A percentile compares a stretch with the other conserved stretches of the same genome.
Evolutionary conservation across 2,888 invertebrate species (phyloP).

Genomic region (Enchytraeus crypticus): DNA sequence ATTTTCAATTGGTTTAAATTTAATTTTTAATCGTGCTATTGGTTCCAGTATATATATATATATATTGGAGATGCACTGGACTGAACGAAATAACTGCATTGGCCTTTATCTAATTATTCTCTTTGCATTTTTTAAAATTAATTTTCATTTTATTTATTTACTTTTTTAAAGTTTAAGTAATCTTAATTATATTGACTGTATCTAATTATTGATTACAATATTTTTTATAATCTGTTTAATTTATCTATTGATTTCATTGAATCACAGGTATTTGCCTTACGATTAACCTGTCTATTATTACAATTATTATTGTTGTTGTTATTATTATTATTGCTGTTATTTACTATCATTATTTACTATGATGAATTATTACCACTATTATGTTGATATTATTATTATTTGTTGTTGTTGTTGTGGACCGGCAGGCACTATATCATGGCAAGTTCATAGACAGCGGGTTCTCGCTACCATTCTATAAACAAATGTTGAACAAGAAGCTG

Average conservation of each 20-base stretch:
- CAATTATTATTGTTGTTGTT: not conserved
- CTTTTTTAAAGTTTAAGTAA: too few relatives aligned
- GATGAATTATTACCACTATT: not conserved
- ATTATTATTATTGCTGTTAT: not conserved
- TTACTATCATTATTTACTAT: not conserved
- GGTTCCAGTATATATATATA: too few relatives aligned
- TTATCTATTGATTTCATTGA: not conserved
- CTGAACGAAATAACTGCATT: too few relatives aligned
- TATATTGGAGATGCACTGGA: too few relatives aligned
- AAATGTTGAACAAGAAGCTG: constrained; percentile 8
- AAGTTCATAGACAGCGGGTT: constrained; percentile 4
- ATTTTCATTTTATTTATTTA: too few relatives aligned
- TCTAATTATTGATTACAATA: not conserved
- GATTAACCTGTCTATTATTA: not conserved
- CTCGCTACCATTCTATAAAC: constrained; percentile 4
- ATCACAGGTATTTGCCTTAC: not conserved
- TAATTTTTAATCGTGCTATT: not conserved
- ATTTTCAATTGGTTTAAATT: not conserved
- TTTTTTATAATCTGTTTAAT: not conserved
- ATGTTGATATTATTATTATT: not conserved
- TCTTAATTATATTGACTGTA: too few relatives aligned
- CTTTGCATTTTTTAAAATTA: too few relatives aligned
- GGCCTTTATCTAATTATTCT: too few relatives aligned
- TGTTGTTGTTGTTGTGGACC: too few relatives aligned
- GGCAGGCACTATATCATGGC: constrained; percentile 6